Evolutionary conservation across 2,888 invertebrate species (phyloP), one percentile per base, ranked within the genome.

Genomic region (Eupithecia abbreviata): DNA sequence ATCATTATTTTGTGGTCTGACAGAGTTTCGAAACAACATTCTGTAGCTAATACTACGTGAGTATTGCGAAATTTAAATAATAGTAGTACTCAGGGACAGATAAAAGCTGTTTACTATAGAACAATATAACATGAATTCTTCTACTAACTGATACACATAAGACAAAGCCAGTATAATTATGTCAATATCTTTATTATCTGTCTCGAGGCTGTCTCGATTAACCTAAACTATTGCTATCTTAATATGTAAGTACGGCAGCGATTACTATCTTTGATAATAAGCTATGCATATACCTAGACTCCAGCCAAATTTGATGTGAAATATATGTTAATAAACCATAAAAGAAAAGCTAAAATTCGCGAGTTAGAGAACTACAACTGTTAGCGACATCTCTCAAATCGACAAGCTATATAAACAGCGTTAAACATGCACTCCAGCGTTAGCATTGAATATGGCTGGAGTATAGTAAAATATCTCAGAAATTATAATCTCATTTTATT

Each of bases 11-110:
- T 62, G 73, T 72, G 74, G 73, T 73, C 77, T 77, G 79, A 77
- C 58, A 75, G 41, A 55, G 71, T 82, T 80, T 79, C 65, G 78
- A 74, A 81, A 81, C 77, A 73, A 15, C 76, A 78, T 79, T 77
- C 75, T 75, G 73, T 66, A 51, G 18, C 42, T 68, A 72, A 72
- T 15, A 68, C 51, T 71, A 72, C 77, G 74, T 62, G 73, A 79
- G 73, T 43, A 76, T 79, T 79, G 66, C 78, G 58, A 77, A 78
- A 77, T 75, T 47, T 72, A n/a, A 41, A 65, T 76, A 76, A 70
- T 67, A 58, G 5, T 70, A 68, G 47, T 73, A 70, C 66, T 55
- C 47, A 75, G 70, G 51, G 43, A 18, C 67, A 42, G 43, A 51
- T 41, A 30, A 69, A 72, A 42, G 43, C 41, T 43, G 41, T 49